Evolutionary conservation across 2,888 invertebrate species (phyloP), one percentile per base, ranked within the genome.

Genomic region (Druceiella hillmani): DNA sequence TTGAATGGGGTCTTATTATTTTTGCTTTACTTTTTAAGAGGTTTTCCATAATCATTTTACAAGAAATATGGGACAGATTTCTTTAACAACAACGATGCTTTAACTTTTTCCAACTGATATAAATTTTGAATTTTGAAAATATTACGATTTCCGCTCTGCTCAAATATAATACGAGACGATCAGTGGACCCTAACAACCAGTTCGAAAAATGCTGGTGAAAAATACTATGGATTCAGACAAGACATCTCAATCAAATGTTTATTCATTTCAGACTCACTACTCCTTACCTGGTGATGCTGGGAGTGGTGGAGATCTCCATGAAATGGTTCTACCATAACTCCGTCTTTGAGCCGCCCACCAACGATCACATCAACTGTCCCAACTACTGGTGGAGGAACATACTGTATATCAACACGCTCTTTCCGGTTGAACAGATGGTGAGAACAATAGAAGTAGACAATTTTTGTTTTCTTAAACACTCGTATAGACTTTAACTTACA

Each of bases 351-450:
- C 87, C 87, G 3, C 86, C 87, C 1, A 83, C 87, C 0, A 72
- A 77, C 57, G 88, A 88, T 66, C 83, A 88, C 57, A 71, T 81
- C 38, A 88, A 86, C 52, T 90, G 90, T 54, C 84, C 85, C 11
- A 76, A 83, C 50, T 88, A 83, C 59, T 90, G 89, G 89, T 90
- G 90, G 90, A 75, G 89, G 48, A 90, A 90, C 63, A 66, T 88
- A 26, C 69, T 90, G 2, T 90, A 90, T 55, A 86, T 90, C 56
- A 89, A 90, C 62, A 90, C 88, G 0, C 65, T 89, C 11, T 89
- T 86, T 57, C 87, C 88, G 0, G 84, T 84, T 6, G 83, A 84
- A 15, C 83, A 88, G 63, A 89, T 88, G 88, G 88, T 87, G 59
- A 69, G 61, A n/a, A n/a, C n/a, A n/a, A n/a, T n/a, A n/a, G n/a